Evolutionary conservation across 2,888 invertebrate genomes (phyloP), one percentile per base, ranked within the genome.

Genomic region (Xestia rhomboidea): DNA sequence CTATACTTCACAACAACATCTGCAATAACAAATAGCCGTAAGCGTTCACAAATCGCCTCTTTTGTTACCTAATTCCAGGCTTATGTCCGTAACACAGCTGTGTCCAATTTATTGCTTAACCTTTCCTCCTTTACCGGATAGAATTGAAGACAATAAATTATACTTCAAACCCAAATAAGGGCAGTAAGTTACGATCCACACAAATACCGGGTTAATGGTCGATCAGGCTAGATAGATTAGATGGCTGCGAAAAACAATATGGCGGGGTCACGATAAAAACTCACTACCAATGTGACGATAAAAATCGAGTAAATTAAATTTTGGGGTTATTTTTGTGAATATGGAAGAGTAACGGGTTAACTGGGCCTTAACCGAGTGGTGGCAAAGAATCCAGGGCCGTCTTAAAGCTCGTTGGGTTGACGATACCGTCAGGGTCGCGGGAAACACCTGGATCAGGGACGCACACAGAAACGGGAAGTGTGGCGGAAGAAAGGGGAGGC

Each of bases 81-180:
- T 96, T 95, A 95, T 93, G 94, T 93, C 94, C 93, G 93, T 91
- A 93, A 92, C 95, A 92, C 96, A 96, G 95, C 96, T 96, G 96
- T 91, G 95, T 90, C 93, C 92, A 91, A 93, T 93, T 93, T 93
- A 93, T 93, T 88, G 95, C 95, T 95, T 95, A 96, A 96, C 96
- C 96, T 96, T 96, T 96, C 94, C 94, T 94, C 91, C 88, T 88
- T 82, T 91, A 91, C 93, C 93, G 93, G 93, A 94, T 95, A 92
- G 95, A 96, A 96, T 96, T 96, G 96, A 96, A 96, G 93, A 95
- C 95, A 93, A 96, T 96, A 96, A 96, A 95, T 96, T 96, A 96
- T 96, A 96, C 96, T 96, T 95, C 95, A 95, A 95, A 94, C 95
- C 95, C 94, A 95, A 96, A 96, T 96, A 96, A 95, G 95, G 93